Evolutionary conservation across 2,113 vertebrate species (phyloP).

Genomic region (Pluvialis apricaria): DNA sequence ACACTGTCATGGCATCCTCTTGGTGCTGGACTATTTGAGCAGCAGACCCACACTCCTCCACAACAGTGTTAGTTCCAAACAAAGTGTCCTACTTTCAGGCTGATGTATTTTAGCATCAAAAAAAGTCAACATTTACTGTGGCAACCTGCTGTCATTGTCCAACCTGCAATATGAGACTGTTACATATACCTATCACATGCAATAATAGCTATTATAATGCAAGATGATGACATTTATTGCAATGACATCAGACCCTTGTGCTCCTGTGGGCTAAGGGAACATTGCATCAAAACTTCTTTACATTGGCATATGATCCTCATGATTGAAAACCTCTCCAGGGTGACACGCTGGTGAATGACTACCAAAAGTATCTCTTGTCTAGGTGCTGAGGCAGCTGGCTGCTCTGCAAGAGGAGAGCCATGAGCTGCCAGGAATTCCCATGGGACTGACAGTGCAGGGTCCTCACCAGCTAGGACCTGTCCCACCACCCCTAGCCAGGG

Average conservation of each 20-base stretch:
- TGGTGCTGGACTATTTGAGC: background rate
- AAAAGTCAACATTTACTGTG: background rate
- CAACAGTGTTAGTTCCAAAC: background rate
- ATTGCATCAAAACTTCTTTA: background rate
- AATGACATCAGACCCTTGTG: background rate
- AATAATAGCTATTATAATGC: background rate
- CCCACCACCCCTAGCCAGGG: background rate
- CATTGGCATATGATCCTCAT: background rate
- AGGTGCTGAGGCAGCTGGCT: too few relatives aligned
- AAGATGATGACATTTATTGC: background rate
- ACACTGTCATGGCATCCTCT: background rate
- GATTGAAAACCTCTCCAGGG: background rate
- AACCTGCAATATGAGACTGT: background rate
- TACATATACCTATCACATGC: background rate
- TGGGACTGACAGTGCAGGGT: background rate
- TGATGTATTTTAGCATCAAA: background rate
- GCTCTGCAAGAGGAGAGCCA: background rate
- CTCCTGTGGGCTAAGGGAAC: background rate
- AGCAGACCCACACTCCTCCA: background rate
- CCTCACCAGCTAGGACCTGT: background rate
- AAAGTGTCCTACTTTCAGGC: background rate
- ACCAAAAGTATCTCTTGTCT: background rate
- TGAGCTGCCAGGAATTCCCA: background rate
- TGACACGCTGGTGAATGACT: background rate
- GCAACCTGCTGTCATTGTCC: background rate